phyloP scores from a whole-genome alignment of 2,113 vertebrate genomes.

The Neofelis nebulosa region DNA sequence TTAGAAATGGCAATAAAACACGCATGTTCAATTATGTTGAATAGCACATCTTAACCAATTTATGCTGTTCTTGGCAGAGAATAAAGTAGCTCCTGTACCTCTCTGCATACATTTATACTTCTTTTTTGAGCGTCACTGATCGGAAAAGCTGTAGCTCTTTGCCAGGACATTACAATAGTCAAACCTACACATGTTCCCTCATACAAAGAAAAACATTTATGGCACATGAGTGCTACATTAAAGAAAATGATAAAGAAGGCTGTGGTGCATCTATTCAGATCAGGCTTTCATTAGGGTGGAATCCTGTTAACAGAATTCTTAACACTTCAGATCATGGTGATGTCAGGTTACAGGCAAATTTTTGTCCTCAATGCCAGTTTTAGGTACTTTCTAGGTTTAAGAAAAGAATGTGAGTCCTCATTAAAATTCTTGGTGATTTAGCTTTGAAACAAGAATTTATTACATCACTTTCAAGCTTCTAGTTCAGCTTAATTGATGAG shows the following conservation, averaged over 20 bases:
- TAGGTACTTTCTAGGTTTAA: slow-evolving; percentile 11
- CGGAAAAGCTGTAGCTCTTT: neutral
- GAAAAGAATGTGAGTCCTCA: neutral
- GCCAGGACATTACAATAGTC: neutral
- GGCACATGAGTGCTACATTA: neutral
- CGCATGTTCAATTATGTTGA: neutral
- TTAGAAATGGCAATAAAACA: slow-evolving; percentile 35
- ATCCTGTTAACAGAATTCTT: neutral
- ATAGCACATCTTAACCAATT: slow-evolving; percentile 8
- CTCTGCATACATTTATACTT: neutral
- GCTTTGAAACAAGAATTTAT: slow-evolving; percentile 6
- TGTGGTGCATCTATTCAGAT: neutral
- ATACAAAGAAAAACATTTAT: neutral
- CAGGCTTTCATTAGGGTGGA: neutral
- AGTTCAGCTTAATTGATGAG: neutral
- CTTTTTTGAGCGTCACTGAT: neutral
- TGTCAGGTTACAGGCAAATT: neutral
- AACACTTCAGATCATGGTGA: neutral
- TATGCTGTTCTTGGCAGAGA: neutral
- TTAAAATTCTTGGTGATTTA: neutral
- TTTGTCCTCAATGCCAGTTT: neutral
- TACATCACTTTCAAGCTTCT: neutral
- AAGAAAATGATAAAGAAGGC: neutral
- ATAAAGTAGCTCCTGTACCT: neutral
- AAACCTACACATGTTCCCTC: neutral